Conservation (phyloP, 2,113 vertebrate genomes). For the Lanius ludovicianus region DNA sequence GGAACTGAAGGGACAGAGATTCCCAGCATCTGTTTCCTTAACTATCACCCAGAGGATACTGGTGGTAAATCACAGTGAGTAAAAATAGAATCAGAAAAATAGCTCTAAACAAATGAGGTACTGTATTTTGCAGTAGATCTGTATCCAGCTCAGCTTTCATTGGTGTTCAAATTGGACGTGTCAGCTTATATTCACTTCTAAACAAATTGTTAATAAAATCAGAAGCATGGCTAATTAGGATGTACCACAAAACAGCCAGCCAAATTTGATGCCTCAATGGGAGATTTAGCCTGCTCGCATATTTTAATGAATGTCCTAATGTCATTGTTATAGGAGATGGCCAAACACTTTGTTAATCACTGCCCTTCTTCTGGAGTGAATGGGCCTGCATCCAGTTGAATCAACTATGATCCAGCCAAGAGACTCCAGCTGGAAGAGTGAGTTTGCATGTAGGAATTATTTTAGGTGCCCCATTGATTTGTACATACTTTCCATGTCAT, state of each 20-base stretch:
- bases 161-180: slow-evolving; percentile 8
- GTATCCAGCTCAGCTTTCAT: slow-evolving; percentile 4
- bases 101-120: slow-evolving; percentile 67
- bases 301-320: background rate
- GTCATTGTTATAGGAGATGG: background rate
- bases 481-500: background rate
- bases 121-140: slow-evolving; percentile 23
- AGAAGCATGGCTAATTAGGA: slow-evolving; percentile 3
- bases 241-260: background rate
- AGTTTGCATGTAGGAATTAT: background rate
- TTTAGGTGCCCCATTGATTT: background rate
- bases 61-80: slow-evolving; percentile 86
- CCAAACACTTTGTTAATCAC: background rate
- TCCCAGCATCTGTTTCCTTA: slow-evolving; percentile 98
- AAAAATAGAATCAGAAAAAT: slow-evolving; percentile 87
- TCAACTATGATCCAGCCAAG: background rate
- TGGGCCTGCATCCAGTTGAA: background rate
- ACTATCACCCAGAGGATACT: slow-evolving; percentile 89
- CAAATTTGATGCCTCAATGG: background rate
- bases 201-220: slow-evolving; percentile 15
- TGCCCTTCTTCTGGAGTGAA: background rate
- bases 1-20: slow-evolving; percentile 90
- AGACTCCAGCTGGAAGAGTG: background rate
- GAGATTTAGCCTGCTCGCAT: background rate
- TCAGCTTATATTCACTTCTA: slow-evolving; percentile 6